phyloP scores from a whole-genome alignment of 2,797 vertebrate genomes.

The Cynopterus sphinx region DNA sequence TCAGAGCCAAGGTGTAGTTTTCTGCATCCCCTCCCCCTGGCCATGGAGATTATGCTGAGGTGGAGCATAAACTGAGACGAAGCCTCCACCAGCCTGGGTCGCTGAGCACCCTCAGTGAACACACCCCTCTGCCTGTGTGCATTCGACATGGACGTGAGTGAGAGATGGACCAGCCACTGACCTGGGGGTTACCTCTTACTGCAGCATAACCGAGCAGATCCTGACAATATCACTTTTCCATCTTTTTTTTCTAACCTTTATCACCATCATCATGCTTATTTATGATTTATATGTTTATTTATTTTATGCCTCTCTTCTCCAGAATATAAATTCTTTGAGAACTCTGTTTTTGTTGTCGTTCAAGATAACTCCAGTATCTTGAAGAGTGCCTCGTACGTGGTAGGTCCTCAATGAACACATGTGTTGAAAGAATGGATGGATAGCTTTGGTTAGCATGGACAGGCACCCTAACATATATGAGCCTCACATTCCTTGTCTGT shows the following conservation, averaged over 20 bases:
- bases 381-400: not conserved
- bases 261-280: not conserved
- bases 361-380: not conserved
- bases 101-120: too few relatives aligned
- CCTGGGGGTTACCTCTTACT: not conserved
- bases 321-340: not conserved
- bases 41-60: rapidly evolving
- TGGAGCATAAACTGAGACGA: not conserved
- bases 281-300: not conserved
- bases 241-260: not conserved
- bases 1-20: not conserved
- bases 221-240: not conserved
- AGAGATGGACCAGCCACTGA: not conserved
- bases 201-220: not conserved
- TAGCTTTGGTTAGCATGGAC: not conserved
- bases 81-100: not conserved
- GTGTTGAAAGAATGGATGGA: not conserved
- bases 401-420: not conserved
- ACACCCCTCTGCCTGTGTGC: too few relatives aligned
- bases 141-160: not conserved
- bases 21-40: not conserved
- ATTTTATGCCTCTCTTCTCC: not conserved
- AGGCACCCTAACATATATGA: not conserved
- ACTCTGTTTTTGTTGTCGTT: not conserved
- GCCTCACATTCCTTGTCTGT: not conserved